Conservation (phyloP, 2,797 vertebrate genomes). For the Antennarius maculatus region DNA sequence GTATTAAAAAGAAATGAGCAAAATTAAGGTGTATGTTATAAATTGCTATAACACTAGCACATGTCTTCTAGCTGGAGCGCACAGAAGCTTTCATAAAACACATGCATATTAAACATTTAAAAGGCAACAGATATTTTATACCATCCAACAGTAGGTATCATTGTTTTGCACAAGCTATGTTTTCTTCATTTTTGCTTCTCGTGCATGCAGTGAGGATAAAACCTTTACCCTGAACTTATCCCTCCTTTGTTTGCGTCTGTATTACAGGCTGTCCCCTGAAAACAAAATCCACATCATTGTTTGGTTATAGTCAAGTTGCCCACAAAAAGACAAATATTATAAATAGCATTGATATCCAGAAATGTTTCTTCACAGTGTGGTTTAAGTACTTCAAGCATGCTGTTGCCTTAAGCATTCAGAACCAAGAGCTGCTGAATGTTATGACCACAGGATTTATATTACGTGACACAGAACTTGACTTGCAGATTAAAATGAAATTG, state of each 20-base stretch:
- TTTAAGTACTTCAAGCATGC: not conserved
- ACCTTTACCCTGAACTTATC: conserved; percentile 5
- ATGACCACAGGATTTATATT: conserved; percentile 31
- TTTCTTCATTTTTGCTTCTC: too few species aligned
- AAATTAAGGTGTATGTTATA: too few species aligned
- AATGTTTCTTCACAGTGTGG: conserved; percentile 36
- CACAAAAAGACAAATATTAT: conserved; percentile 48
- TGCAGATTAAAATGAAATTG: conserved; percentile 40
- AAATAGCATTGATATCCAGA: conserved; percentile 66
- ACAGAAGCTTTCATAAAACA: too few species aligned
- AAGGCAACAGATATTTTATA: too few species aligned
- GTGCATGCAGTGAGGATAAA: not conserved
- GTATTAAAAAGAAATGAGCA: too few species aligned
- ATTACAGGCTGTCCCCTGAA: conserved; percentile 17
- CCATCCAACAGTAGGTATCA: too few species aligned
- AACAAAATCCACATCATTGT: conserved; percentile 21
- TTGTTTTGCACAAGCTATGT: too few species aligned
- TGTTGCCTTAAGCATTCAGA: conserved; percentile 59
- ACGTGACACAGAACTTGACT: conserved; percentile 28
- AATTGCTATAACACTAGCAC: too few species aligned
- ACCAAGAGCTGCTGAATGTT: conserved; percentile 53
- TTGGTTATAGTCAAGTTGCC: conserved; percentile 34
- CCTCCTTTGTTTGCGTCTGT: conserved; percentile 29
- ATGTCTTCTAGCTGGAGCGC: too few species aligned
- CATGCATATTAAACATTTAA: too few species aligned